Base-by-base conservation (phyloP, 2,797 vertebrate genomes). In the Harpagifer antarcticus region DNA sequence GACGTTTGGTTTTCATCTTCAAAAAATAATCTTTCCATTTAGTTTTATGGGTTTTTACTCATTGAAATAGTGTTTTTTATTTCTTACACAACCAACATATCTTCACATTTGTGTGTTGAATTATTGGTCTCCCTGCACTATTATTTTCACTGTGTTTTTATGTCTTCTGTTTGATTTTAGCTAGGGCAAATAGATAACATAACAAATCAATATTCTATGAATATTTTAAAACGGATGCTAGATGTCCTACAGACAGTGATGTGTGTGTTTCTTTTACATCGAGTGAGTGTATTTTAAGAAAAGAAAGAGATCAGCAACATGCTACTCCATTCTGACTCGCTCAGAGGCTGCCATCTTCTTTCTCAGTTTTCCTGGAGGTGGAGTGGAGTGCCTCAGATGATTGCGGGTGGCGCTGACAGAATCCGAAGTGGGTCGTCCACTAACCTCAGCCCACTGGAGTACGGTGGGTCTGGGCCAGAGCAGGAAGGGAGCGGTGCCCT, bases 371-470 rank as follows among this genome's bases (percentile, higher is more conserved):
- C 57, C 74, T 76, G 79, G 43, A 76, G 72, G 59, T 77, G 76
- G 52, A 76, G 27, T 61, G 65, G 72, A 81, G 75, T 53, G 74
- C 58, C 62, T 72, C 9, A 60, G 83, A 78, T 81, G 78, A 69
- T 79, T 70, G 70, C 62, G 71, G 87, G 87, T 68, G 81, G 82
- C 15, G 55, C 76, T 59, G 78, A 84, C 75, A 87, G 73, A 84
- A 72, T 88, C 81, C 72, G 52, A 88, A 91, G 82, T 88, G 86
- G 85, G 86, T 90, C 80, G 72, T 88, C 74, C 78, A 73, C 81
- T 79, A 83, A 88, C 78, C 85, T 82, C 79, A 68, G 52, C 70
- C 83, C 81, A 86, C 84, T 33, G 70, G 75, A 82, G 85, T 56
- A 84, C 20, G 16, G 68, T 71, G 69, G 74, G 86, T 71, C 74